These are phyloP conservation scores for Agriopis marginaria DNA, from an alignment of 2,888 invertebrate species.

Conservation along the genomic window DNA sequence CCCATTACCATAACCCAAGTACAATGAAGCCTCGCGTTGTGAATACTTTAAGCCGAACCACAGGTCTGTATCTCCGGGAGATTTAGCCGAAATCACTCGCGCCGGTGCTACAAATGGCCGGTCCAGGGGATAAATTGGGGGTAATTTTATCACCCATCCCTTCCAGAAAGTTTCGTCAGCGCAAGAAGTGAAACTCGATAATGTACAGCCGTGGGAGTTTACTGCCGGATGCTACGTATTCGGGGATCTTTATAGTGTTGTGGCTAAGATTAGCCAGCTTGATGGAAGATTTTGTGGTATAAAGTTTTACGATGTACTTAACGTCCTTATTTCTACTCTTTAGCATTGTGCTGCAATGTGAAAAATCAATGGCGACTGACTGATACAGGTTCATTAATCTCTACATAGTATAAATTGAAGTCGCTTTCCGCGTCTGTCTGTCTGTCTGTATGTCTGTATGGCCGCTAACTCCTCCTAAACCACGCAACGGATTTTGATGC, in stretches of 20 bases:
- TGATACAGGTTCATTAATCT: no score
- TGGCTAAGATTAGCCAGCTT: slow-evolving; percentile 18
- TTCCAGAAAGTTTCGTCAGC: slow-evolving; percentile 55
- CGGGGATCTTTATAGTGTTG: slow-evolving; percentile 29
- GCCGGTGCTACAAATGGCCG: slow-evolving; percentile 74
- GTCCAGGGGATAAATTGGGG: slow-evolving; percentile 67
- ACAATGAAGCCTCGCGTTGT: slow-evolving; percentile 10
- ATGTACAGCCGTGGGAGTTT: slow-evolving; percentile 43
- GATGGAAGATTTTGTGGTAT: slow-evolving; percentile 24
- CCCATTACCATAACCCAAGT: slow-evolving; percentile 13
- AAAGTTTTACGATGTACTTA: slow-evolving; percentile 2
- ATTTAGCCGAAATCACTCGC: slow-evolving; percentile 58
- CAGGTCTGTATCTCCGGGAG: slow-evolving; percentile 41
- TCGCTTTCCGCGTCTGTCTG: no score
- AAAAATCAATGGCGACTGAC: no score
- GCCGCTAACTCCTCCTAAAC: no score
- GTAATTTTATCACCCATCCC: slow-evolving; percentile 74
- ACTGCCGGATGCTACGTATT: slow-evolving; percentile 43
- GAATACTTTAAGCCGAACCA: slow-evolving; percentile 36
- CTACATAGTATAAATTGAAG: no score
- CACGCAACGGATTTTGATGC: no score
- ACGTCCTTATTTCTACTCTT: no score
- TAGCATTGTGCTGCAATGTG: no score
- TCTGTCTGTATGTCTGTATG: no score
- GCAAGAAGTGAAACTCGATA: slow-evolving; percentile 57